Base-by-base conservation (phyloP, 2,113 vertebrate genomes). In the Tachuris rubrigastra region DNA sequence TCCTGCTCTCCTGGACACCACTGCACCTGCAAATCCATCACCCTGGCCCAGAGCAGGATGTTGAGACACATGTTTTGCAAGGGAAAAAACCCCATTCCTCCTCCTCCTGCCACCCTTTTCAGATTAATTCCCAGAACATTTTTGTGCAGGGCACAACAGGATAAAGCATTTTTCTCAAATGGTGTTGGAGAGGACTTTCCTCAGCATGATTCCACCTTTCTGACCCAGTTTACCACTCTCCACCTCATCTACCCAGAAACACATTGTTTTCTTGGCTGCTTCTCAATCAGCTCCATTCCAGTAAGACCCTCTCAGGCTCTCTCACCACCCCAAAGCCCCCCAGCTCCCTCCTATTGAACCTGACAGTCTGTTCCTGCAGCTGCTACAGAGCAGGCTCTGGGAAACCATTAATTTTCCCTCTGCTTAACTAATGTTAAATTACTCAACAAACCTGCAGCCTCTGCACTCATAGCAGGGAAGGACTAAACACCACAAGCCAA, bases 271-370 rank as follows among this genome's bases (percentile, higher is more conserved):
- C 56, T 55, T 58, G 46, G 24, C 30, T 66, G 19, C 2, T 80
- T 42, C 83, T 50, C 35, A 22, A 66, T 18, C 73, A 42, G 0
- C 55, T n/a, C 73, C 77, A 67, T 6, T 21, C 30, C 42, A 46
- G 10, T 14, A 31, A 74, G 65, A 55, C 23, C 39, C 69, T 30
- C 46, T 6, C 3, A 0, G 69, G 68, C 77, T 53, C 74, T 58
- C 66, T 37, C 8, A 69, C 25, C 59, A 60, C 20, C 56, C 35
- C 66, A 44, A 39, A 46, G 4, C 3, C 21, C 47, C 28, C 31
- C 66, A 63, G 56, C 18, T 12, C 39, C 47, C 31, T 44, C 3
- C 2, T 12, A 24, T 5, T 6, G 13, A 30, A 46, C 0, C 0
- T 7, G 16, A 46, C 55, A 37, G 5, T 15, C 42, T 62, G 31